Percentiles rank a stretch among this genome's conserved stretches.
phyloP scores from a whole-genome alignment of 2,797 vertebrate species.

The Sebastes minor region DNA sequence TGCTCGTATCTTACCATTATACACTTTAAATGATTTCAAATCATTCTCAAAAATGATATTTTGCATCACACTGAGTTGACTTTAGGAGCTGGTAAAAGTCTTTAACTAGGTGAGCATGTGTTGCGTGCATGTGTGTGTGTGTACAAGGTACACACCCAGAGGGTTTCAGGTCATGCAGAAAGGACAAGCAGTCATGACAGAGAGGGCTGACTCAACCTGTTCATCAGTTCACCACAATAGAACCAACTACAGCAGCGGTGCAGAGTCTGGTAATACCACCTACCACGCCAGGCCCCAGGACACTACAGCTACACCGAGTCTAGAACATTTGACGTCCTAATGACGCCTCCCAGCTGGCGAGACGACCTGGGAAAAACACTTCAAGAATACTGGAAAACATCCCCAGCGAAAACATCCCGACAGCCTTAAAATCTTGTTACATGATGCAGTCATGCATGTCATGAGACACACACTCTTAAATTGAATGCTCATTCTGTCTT shows the following conservation, averaged over 20 bases:
- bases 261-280: constrained; percentile 33
- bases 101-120: not conserved
- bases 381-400: constrained; percentile 17
- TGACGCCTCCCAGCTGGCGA: not conserved
- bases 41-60: not conserved
- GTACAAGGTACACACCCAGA: constrained; percentile 29
- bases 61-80: not conserved
- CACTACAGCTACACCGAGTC: constrained; percentile 3
- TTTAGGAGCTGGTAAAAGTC: not conserved
- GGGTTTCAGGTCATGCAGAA: constrained; percentile 44
- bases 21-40: not conserved
- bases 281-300: not conserved
- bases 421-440: constrained; percentile 6
- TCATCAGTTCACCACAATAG: constrained; percentile 46
- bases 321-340: not conserved
- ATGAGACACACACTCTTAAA: not conserved
- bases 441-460: not conserved
- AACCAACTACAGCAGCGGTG: constrained; percentile 12
- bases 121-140: not conserved
- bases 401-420: not conserved
- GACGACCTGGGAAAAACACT: constrained; percentile 18
- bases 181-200: constrained; percentile 26
- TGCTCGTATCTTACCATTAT: not conserved
- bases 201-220: constrained; percentile 59
- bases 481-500: constrained; percentile 11